These are phyloP conservation scores for Ellobius talpinus DNA, from an alignment of 2,113 vertebrate species.

Conservation along the genomic window DNA sequence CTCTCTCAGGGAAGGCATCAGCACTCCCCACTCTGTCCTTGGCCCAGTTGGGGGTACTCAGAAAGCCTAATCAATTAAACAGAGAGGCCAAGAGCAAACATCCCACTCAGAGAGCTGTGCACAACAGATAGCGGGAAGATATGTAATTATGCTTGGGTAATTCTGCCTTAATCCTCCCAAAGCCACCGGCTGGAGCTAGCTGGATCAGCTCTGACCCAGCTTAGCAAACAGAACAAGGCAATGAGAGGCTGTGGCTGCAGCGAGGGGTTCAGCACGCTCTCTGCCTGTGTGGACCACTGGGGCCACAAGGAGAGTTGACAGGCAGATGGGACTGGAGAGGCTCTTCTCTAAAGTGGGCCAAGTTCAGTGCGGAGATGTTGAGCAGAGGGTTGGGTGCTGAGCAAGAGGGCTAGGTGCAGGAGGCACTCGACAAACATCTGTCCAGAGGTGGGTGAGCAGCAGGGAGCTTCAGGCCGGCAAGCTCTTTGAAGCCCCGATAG, in stretches of 20 bases:
- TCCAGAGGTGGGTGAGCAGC: not conserved
- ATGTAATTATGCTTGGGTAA: slow-evolving; percentile 87
- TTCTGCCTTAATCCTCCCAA: slow-evolving; percentile 86
- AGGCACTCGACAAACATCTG: not conserved
- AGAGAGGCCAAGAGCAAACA: slow-evolving; percentile 75
- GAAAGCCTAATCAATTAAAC: slow-evolving; percentile 85
- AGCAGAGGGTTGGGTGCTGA: not conserved
- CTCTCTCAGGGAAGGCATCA: not conserved
- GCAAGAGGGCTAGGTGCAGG: not conserved
- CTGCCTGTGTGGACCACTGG: not conserved
- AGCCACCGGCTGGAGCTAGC: slow-evolving; percentile 81
- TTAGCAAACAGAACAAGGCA: slow-evolving; percentile 83
- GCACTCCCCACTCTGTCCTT: slow-evolving; percentile 73
- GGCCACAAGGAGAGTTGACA: not conserved
- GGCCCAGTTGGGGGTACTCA: slow-evolving; percentile 69
- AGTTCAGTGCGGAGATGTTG: not conserved
- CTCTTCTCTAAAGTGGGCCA: not conserved
- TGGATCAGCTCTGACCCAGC: slow-evolving; percentile 85
- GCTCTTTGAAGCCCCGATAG: not conserved
- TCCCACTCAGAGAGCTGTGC: slow-evolving; percentile 80
- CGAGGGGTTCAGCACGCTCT: slow-evolving; percentile 8
- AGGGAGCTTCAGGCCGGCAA: not conserved
- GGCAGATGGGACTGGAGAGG: not conserved
- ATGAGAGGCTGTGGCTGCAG: slow-evolving; percentile 14
- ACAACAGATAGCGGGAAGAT: slow-evolving; percentile 83